A percentile compares a stretch with the other conserved stretches of the same genome.
Evolutionary conservation across 2,888 invertebrate species (phyloP).

Genomic region (Serripes groenlandicus): DNA sequence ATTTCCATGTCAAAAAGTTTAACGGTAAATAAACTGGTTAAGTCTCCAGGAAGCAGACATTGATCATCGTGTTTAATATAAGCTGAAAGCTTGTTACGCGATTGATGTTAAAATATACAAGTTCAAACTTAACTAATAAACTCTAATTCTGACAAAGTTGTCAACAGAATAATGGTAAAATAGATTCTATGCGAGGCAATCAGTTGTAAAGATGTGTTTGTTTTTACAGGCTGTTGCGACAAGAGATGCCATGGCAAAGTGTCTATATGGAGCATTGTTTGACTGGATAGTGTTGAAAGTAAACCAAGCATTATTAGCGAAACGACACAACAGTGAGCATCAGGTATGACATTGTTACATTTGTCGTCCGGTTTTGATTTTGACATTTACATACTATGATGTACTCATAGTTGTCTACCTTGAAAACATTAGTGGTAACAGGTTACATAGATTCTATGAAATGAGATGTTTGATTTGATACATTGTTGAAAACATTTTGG

Average conservation of each 20-base stretch:
- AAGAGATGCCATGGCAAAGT: constrained; percentile 98
- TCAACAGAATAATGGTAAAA: too few species aligned
- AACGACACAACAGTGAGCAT: constrained; percentile 93
- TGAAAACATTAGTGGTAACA: background rate
- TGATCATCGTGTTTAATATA: too few species aligned
- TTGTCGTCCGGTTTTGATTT: background rate
- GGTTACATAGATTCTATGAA: background rate
- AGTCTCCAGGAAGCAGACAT: too few species aligned
- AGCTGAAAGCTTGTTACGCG: too few species aligned
- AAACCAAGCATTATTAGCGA: constrained; percentile 96
- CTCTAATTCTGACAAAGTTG: too few species aligned
- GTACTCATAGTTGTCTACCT: background rate
- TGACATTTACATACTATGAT: background rate
- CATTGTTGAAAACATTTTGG: background rate
- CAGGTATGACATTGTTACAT: constrained; percentile 87
- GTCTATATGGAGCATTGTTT: constrained; percentile 97
- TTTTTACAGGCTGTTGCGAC: constrained; percentile 83
- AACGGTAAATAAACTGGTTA: too few species aligned
- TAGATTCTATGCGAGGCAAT: too few species aligned
- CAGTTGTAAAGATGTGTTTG: too few species aligned
- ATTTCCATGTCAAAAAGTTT: too few species aligned
- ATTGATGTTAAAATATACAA: too few species aligned
- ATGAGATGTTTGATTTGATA: background rate
- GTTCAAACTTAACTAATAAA: too few species aligned
- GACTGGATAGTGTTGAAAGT: constrained; percentile 99